phyloP scores from a whole-genome alignment of 1,140 invertebrate genomes.

The Venustaconcha ellipsiformis region DNA sequence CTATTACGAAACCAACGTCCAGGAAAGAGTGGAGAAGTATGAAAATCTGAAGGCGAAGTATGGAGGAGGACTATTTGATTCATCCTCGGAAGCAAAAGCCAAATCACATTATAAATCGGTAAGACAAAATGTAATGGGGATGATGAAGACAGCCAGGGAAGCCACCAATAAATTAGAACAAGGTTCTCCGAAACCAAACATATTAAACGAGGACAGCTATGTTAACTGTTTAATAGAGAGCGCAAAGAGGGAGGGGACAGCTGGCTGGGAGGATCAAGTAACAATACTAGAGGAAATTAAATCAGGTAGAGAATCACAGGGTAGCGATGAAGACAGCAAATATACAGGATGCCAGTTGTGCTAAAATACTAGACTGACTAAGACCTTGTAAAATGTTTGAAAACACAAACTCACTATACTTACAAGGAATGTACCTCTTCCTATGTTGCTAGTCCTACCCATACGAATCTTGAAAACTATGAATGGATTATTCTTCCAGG shows the following conservation, averaged over 20 bases:
- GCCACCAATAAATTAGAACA: slow-evolving; percentile 17
- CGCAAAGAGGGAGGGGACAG: slow-evolving; percentile 8
- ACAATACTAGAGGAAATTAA: no score
- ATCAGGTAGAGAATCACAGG: no score
- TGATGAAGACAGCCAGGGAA: neutral
- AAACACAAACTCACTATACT: no score
- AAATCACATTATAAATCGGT: neutral
- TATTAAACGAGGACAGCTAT: slow-evolving; percentile 9
- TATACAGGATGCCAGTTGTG: no score
- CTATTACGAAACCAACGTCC: neutral
- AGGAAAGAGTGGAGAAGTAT: neutral
- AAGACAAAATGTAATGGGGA: neutral
- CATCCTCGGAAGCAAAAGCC: neutral
- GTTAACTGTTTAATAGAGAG: slow-evolving; percentile 20
- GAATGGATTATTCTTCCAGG: no score
- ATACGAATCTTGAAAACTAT: no score
- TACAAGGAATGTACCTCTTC: no score
- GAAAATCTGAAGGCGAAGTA: slow-evolving; percentile 1
- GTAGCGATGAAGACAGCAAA: no score
- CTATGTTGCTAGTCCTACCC: no score
- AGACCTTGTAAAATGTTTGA: no score
- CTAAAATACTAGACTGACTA: no score
- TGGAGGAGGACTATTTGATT: neutral
- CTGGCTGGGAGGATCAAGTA: neutral
- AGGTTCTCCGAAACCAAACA: slow-evolving; percentile 16